Base-by-base conservation (phyloP, 2,797 vertebrate species). In the Enteromius mattozi region DNA sequence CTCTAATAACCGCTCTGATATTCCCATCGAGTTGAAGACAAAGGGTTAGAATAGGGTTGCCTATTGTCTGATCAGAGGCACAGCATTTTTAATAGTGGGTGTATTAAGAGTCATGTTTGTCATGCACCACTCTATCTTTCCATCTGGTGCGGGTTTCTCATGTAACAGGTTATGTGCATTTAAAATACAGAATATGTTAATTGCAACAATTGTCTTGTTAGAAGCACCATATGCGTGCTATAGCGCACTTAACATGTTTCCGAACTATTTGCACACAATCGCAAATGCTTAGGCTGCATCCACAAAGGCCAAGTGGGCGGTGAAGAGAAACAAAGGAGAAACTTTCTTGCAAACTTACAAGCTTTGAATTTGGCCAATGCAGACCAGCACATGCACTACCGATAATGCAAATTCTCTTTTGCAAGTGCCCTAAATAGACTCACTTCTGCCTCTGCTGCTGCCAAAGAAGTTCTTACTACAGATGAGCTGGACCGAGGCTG, bases 1-100 rank as follows among this genome's bases (percentile, higher is more conserved):
- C 86, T 71, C 92, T 94, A 95, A 95, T 95, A 95, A 93, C 92
- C 80, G 79, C 93, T 94, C 91, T 94, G 93, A 93, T 95, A 92
- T 92, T 89, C 86, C 87, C 16, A 86, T 91, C 88, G 69, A 86
- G 90, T 82, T 79, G 86, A 86, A 92, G 91, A 93, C 92, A 92
- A 93, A 92, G 91, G 93, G 90, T 90, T 84, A 81, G 91, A 90
- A 91, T 81, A 87, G 91, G 91, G 92, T 89, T 90, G 87, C 83
- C 91, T 88, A 90, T 88, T 91, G 90, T 95, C 91, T 94, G 94
- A 95, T 95, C 93, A 30, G 72, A 88, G 86, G 91, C 84, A 69
- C 69, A 70, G 85, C 89, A 72, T 92, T 92, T 93, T 92, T 93
- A 93, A 93, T 92, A 83, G 89, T 86, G 88, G 81, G 88, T 90